These are phyloP conservation scores for Herpailurus yagouaroundi DNA, from an alignment of 2,113 vertebrate genomes.

Conservation along the genomic window DNA sequence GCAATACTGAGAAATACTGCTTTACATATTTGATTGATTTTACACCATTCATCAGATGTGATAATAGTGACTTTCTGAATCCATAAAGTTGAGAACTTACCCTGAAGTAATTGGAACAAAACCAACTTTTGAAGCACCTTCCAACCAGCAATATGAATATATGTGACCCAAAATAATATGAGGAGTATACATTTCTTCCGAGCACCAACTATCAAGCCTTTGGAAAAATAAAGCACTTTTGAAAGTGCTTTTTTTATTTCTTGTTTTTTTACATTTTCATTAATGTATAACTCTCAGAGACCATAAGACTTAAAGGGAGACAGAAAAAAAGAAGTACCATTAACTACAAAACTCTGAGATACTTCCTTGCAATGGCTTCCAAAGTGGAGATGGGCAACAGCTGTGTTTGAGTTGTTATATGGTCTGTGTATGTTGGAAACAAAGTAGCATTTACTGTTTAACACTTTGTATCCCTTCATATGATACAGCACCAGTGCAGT, in stretches of 20 bases:
- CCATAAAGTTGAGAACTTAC: constrained; percentile 4
- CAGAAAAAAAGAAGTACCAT: not conserved
- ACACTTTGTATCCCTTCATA: not conserved
- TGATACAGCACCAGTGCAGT: not conserved
- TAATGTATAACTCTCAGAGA: not conserved
- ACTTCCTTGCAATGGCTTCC: not conserved
- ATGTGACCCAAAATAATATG: not conserved
- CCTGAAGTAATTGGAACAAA: not conserved
- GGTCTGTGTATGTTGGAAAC: not conserved
- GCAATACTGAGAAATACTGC: not conserved
- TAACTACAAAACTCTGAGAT: not conserved
- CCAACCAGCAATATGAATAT: not conserved
- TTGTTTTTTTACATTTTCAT: not conserved
- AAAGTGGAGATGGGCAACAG: not conserved
- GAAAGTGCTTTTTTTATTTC: not conserved
- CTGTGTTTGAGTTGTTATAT: not conserved
- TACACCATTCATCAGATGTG: not conserved
- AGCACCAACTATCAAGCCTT: not conserved
- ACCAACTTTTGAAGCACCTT: not conserved
- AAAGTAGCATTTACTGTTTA: not conserved
- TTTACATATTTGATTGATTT: constrained; percentile 37
- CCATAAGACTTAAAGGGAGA: constrained; percentile 10
- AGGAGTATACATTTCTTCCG: not conserved
- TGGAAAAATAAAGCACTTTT: not conserved
- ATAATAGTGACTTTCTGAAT: constrained; percentile 2